phyloP scores from a whole-genome alignment of 2,797 vertebrate species.

The Potorous gilbertii region DNA sequence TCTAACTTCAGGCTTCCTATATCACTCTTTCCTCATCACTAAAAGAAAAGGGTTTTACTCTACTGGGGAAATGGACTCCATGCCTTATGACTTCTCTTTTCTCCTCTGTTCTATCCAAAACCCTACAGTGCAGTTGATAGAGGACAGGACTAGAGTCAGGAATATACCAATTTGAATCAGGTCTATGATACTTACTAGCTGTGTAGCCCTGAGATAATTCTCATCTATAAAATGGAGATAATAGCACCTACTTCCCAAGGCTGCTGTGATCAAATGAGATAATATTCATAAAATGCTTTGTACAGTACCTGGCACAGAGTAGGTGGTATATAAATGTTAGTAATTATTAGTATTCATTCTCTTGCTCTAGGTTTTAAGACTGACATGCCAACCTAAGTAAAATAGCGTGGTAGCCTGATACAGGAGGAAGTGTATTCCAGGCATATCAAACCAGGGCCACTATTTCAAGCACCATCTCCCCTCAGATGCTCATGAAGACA shows the following conservation, averaged over 20 bases:
- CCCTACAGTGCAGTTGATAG: neutral
- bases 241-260: neutral
- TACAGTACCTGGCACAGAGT: neutral
- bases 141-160: no score
- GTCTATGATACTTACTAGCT: neutral
- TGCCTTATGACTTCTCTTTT: neutral
- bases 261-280: neutral
- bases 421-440: neutral
- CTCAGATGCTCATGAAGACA: neutral
- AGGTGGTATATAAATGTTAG: neutral
- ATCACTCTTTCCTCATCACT: neutral
- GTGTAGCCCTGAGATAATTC: neutral
- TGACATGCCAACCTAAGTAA: neutral
- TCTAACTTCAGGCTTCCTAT: neutral
- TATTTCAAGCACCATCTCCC: neutral
- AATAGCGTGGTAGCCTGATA: neutral
- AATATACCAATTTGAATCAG: neutral
- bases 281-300: neutral
- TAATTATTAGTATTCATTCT: neutral
- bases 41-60: neutral
- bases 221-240: neutral
- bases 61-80: neutral
- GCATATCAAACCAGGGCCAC: neutral
- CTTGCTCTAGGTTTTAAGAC: no score
- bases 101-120: neutral